phyloP scores from a whole-genome alignment of 2,113 vertebrate species.

The Cranoglanis bouderius region DNA sequence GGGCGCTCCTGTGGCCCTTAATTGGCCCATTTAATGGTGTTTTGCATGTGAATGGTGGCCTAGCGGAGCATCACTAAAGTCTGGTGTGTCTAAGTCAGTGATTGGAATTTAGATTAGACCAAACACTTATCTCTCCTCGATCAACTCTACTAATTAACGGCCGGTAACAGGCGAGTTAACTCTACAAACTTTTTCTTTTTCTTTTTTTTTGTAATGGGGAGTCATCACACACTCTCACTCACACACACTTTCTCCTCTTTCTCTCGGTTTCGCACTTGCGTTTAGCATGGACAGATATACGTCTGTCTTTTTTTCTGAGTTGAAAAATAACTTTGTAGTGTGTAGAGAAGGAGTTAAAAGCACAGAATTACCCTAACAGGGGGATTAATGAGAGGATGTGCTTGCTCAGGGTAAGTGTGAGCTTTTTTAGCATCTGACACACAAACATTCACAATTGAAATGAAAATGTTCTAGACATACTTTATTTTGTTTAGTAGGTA shows the following conservation, averaged over 20 bases:
- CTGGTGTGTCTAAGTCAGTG: slow-evolving; percentile 93
- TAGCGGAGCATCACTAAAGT: slow-evolving; percentile 86
- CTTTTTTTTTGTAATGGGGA: slow-evolving; percentile 50
- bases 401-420: slow-evolving; percentile 75
- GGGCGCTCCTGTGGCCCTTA: slow-evolving; percentile 86
- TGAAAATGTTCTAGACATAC: neutral
- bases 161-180: slow-evolving; percentile 79
- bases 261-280: slow-evolving; percentile 21
- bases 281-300: slow-evolving; percentile 1
- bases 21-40: slow-evolving; percentile 96
- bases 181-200: slow-evolving; percentile 77
- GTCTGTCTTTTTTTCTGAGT: slow-evolving; percentile 11
- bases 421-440: slow-evolving; percentile 4
- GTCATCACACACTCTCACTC: slow-evolving; percentile 52
- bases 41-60: slow-evolving; percentile 97
- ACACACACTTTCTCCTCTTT: neutral
- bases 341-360: slow-evolving; percentile 74
- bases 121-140: slow-evolving; percentile 86
- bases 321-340: slow-evolving; percentile 50
- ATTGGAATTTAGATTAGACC: slow-evolving; percentile 96
- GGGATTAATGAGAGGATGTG: slow-evolving; percentile 75
- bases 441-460: neutral
- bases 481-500: neutral
- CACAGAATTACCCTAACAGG: slow-evolving; percentile 71
- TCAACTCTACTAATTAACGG: slow-evolving; percentile 88